Conservation (phyloP, 2,888 invertebrate species). For the Linnaemya tessellans region DNA sequence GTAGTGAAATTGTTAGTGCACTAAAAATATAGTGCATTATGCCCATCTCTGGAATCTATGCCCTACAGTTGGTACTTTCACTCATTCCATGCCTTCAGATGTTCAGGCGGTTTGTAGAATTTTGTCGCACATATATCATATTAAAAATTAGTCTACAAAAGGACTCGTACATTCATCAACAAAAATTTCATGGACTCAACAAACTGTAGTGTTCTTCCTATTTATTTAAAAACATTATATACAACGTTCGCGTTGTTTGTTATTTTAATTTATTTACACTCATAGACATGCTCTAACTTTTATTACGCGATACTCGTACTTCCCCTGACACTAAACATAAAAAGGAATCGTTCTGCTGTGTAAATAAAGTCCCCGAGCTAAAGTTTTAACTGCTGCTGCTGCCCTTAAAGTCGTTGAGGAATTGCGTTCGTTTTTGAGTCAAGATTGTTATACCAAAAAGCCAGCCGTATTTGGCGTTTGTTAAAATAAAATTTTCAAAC, state of each 20-base stretch:
- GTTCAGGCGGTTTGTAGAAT: too few species aligned
- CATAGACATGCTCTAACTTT: not conserved
- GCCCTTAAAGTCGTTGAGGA: slow-evolving; percentile 33
- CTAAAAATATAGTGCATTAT: too few species aligned
- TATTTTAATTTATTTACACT: not conserved
- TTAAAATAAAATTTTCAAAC: not conserved
- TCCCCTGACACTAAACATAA: slow-evolving; percentile 25
- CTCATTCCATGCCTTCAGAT: too few species aligned
- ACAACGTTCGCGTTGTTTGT: not conserved
- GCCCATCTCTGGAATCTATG: too few species aligned
- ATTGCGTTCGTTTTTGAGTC: slow-evolving; percentile 48
- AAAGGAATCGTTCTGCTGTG: slow-evolving; percentile 25
- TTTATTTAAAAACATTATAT: not conserved
- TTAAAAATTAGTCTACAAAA: too few species aligned
- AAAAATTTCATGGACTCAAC: too few species aligned
- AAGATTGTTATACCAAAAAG: not conserved
- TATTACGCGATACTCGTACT: slow-evolving; percentile 12
- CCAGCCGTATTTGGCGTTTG: not conserved
- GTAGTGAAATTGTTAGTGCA: too few species aligned
- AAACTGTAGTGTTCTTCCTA: too few species aligned
- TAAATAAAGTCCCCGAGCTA: slow-evolving; percentile 47
- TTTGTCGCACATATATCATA: too few species aligned
- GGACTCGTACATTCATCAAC: too few species aligned
- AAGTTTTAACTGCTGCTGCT: slow-evolving; percentile 21
- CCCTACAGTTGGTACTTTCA: too few species aligned